Evolutionary conservation across 2,888 invertebrate genomes (phyloP).

Genomic region (Therioaphis trifolii): DNA sequence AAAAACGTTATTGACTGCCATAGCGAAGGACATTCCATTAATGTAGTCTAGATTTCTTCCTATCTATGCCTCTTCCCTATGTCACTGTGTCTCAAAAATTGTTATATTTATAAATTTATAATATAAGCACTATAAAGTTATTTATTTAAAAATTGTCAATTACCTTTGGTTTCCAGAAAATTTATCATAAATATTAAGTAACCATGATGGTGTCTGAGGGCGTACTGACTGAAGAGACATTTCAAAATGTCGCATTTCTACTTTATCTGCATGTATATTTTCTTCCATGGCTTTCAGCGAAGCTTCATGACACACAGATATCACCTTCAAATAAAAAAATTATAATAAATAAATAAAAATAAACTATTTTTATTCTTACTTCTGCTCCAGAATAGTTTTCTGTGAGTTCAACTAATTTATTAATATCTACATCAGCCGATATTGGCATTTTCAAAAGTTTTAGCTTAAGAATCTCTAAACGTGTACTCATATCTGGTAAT

Average conservation of each 20-base stretch:
- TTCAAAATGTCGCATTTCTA: slow-evolving; percentile 79
- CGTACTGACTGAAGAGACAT: slow-evolving; percentile 78
- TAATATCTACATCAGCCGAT: slow-evolving; percentile 75
- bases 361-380: too few relatives aligned
- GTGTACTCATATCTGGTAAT: slow-evolving; percentile 83
- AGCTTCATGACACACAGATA: slow-evolving; percentile 91
- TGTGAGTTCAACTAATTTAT: slow-evolving; percentile 77
- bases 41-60: slow-evolving; percentile 34
- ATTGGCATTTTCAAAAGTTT: slow-evolving; percentile 81
- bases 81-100: slow-evolving; percentile 38
- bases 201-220: slow-evolving; percentile 80
- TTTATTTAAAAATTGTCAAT: slow-evolving; percentile 31
- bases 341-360: neutral
- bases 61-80: slow-evolving; percentile 14
- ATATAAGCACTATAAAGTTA: slow-evolving; percentile 11
- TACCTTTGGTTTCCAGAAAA: slow-evolving; percentile 68
- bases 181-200: slow-evolving; percentile 80
- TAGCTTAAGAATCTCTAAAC: slow-evolving; percentile 84
- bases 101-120: slow-evolving; percentile 16
- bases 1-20: slow-evolving; percentile 48
- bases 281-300: slow-evolving; percentile 83
- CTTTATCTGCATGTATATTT: slow-evolving; percentile 72
- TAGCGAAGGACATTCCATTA: slow-evolving; percentile 58
- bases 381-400: slow-evolving; percentile 95
- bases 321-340: slow-evolving; percentile 68